phyloP scores from a whole-genome alignment of 2,113 vertebrate genomes.

The Bombycilla garrulus region DNA sequence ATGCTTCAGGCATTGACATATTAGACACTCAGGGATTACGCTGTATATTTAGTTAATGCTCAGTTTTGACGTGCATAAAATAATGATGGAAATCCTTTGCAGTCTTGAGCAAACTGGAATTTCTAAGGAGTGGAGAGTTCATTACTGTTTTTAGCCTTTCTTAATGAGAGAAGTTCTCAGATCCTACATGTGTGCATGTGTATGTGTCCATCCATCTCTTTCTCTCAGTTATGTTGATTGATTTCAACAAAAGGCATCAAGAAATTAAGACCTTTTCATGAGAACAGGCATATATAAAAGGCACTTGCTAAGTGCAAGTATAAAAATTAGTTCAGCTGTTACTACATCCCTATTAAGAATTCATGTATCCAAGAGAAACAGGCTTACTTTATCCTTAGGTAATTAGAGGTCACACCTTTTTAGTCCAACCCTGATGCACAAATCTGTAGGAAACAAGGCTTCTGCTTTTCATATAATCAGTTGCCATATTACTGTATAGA shows the following conservation, averaged over 20 bases:
- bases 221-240: background rate
- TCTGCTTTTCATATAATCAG: background rate
- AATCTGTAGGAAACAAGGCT: background rate
- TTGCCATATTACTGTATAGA: background rate
- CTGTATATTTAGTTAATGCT: background rate
- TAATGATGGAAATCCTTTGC: background rate
- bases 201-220: background rate
- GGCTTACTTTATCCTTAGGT: background rate
- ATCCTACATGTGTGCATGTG: background rate
- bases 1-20: background rate
- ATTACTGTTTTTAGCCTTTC: background rate
- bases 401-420: background rate
- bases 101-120: background rate
- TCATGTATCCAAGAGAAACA: background rate
- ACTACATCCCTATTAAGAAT: background rate
- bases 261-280: background rate
- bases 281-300: background rate
- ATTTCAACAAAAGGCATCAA: background rate
- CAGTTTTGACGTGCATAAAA: background rate
- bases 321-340: background rate
- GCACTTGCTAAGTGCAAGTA: background rate
- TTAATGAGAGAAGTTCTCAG: background rate
- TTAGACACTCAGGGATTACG: background rate
- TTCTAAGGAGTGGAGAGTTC: background rate
- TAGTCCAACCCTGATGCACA: background rate